Percentiles rank a stretch among this genome's conserved stretches.
phyloP scores from a whole-genome alignment of 2,888 invertebrate species.

The Tenthredo distinguenda region DNA sequence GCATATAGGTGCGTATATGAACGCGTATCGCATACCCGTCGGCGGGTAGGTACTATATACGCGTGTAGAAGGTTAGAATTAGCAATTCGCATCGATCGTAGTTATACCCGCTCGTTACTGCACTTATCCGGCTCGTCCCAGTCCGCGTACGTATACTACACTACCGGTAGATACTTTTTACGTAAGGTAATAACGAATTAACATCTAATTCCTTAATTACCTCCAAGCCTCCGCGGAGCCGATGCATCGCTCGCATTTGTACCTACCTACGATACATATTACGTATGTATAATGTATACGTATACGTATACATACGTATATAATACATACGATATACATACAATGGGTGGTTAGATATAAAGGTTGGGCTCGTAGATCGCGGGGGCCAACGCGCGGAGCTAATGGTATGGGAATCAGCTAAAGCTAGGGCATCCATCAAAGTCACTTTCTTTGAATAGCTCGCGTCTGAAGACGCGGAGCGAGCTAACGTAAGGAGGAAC shows the following conservation, averaged over 20 bases:
- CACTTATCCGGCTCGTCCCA: neutral
- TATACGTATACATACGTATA: neutral
- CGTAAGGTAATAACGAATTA: constrained; percentile 24
- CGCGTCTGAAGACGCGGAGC: neutral
- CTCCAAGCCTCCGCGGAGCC: neutral
- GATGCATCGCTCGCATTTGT: neutral
- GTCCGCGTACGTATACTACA: neutral
- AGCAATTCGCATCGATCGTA: constrained; percentile 40
- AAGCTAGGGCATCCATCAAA: constrained; percentile 43
- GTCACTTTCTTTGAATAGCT: constrained; percentile 40
- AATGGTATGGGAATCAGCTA: constrained; percentile 40
- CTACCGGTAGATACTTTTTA: neutral
- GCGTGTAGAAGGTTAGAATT: neutral
- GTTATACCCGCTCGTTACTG: neutral
- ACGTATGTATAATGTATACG: too few species aligned
- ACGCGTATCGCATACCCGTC: neutral
- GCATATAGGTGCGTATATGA: too few species aligned
- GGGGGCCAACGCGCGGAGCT: constrained; percentile 6
- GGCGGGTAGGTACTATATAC: neutral
- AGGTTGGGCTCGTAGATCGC: neutral
- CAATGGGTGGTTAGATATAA: neutral
- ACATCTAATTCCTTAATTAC: constrained; percentile 27
- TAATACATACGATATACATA: neutral
- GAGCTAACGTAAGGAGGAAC: neutral
- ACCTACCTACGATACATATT: too few species aligned